These are phyloP conservation scores for Aproaerema taeniolella DNA, from an alignment of 2,888 invertebrate genomes.

Conservation along the genomic window DNA sequence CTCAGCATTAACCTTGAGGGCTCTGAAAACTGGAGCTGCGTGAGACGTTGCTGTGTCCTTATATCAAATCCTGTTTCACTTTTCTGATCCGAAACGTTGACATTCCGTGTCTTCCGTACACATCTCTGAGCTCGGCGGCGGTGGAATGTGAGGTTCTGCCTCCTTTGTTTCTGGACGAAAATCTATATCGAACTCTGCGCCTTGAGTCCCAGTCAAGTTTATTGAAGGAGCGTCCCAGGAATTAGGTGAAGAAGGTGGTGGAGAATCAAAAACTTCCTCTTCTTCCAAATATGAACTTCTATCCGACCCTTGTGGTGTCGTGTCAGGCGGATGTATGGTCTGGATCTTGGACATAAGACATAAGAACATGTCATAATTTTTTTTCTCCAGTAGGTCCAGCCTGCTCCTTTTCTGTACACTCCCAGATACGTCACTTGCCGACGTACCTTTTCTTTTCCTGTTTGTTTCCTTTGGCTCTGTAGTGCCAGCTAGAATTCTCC, in stretches of 20 bases:
- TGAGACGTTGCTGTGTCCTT: neutral
- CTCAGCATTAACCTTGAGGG: neutral
- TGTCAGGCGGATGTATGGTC: neutral
- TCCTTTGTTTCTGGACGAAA: slow-evolving; percentile 1
- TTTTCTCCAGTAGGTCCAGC: neutral
- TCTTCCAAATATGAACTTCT: neutral
- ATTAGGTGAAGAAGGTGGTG: neutral
- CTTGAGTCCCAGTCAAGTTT: neutral
- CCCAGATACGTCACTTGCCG: slow-evolving; percentile 2
- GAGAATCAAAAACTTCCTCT: neutral
- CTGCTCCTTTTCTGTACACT: neutral
- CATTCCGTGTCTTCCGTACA: neutral
- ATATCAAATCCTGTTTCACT: neutral
- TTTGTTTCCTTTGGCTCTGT: slow-evolving; percentile 12
- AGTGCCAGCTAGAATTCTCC: slow-evolving; percentile 11
- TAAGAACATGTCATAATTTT: neutral
- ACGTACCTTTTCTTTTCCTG: slow-evolving; percentile 1
- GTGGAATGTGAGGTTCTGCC: neutral
- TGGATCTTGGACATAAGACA: neutral
- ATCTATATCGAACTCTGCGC: neutral
- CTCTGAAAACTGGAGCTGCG: neutral
- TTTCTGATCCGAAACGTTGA: neutral
- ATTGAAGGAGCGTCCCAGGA: neutral
- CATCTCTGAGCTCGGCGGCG: neutral
- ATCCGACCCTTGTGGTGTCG: neutral